Evolutionary conservation across 1,140 invertebrate species (phyloP), one percentile per base, ranked within the genome.

Genomic region (Heliconius congener): DNA sequence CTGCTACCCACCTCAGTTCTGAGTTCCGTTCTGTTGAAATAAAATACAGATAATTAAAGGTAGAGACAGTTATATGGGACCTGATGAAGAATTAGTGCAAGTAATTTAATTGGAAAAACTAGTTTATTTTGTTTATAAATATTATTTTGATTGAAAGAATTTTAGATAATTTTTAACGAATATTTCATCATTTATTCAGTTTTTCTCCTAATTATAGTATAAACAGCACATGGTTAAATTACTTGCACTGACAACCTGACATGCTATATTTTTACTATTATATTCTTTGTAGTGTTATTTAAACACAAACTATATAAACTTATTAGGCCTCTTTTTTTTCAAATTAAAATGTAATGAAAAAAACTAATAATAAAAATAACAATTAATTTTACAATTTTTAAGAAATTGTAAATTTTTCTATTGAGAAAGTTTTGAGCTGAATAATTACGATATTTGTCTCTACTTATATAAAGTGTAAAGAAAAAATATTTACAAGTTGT

Each of bases 1-100:
- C 74, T 80, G 86, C 82, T 79, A 84, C 91, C 91, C 89, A 91
- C 91, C 89, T 90, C 79, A 78, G 70, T 76, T 77, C 79, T 46
- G 80, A 83, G 75, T 81, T 82, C 27, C 76, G 52, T 80, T 73
- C 81, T 84, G 82, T 85, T 85, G 82, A 78, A 79, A 76, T 39
- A 55, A 39, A 30, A 80, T 18, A 8, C 27, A 34, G 6, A 19
- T 19, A 60, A 50, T 52, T 50, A 74, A 78, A 60, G 70, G 30
- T 42, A 73, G 76, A 78, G 71, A 78, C 71, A 60, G 71, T 71
- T 46, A 34, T 66, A 46, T 66, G 57, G 74, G n/a, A 76, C 74
- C 60, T 70, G 74, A 76, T 46, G 42, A 23, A 66, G 27, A 23
- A 16, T 66, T 66, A 66, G 9, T 27, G 27, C 60, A 16, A 66